Percentiles rank a stretch among this genome's conserved stretches.
Evolutionary conservation across 2,888 invertebrate genomes (phyloP).

Genomic region (Eupithecia insigniata): DNA sequence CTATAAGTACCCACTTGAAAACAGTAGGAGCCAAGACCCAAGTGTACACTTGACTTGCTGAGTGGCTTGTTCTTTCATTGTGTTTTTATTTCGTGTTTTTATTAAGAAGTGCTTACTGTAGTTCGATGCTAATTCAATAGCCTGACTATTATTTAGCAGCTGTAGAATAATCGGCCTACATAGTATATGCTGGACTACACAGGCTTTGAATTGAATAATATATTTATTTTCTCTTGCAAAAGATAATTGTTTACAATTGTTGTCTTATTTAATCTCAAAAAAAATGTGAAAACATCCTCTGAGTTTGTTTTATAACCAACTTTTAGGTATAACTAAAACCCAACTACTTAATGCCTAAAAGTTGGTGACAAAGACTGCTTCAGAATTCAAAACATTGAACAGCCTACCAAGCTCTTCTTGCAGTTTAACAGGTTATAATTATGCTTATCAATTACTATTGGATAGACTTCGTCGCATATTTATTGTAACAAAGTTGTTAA

Average conservation of each 20-base stretch:
- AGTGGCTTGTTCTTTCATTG: slow-evolving; percentile 32
- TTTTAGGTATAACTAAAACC: too few species aligned
- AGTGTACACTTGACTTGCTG: slow-evolving; percentile 24
- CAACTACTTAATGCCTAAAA: too few species aligned
- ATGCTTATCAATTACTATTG: background rate
- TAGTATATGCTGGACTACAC: too few species aligned
- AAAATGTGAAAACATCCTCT: background rate
- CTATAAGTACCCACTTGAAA: slow-evolving; percentile 27
- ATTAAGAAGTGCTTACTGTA: slow-evolving; percentile 5
- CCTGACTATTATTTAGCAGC: background rate
- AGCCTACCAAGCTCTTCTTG: background rate
- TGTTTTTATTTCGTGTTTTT: slow-evolving; percentile 21
- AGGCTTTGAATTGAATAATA: too few species aligned
- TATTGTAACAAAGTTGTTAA: background rate
- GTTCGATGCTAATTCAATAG: slow-evolving; percentile 2
- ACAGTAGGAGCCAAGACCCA: slow-evolving; percentile 27
- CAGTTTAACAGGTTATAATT: background rate
- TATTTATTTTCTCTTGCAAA: too few species aligned
- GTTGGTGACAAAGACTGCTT: background rate
- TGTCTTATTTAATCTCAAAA: too few species aligned
- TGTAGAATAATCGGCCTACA: background rate
- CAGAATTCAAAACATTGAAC: background rate
- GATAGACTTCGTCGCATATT: background rate
- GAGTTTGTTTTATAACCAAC: too few species aligned
- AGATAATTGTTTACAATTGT: too few species aligned